These are phyloP conservation scores for Syncerus caffer DNA, from an alignment of 2,797 vertebrate species.

Conservation along the genomic window DNA sequence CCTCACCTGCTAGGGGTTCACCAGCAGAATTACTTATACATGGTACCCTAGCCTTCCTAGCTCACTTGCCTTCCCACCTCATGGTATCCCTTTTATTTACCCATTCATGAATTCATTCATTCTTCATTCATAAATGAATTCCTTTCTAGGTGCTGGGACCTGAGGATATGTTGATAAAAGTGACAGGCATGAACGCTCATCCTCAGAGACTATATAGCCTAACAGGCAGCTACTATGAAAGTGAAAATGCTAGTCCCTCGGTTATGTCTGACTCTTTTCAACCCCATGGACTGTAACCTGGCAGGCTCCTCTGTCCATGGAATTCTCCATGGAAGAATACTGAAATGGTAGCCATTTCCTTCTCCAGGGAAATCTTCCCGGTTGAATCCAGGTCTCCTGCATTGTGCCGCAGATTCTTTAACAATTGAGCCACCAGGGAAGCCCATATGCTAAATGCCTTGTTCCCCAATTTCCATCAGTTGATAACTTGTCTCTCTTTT, in stretches of 20 bases:
- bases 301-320: not conserved
- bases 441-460: not conserved
- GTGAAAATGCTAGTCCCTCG: not conserved
- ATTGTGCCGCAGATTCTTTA: not conserved
- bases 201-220: not conserved
- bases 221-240: not conserved
- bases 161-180: not conserved
- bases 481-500: not conserved
- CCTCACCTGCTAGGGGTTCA: not conserved
- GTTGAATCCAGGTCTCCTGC: not conserved
- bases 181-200: not conserved
- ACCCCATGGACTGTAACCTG: not conserved
- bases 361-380: not conserved
- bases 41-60: fast-evolving
- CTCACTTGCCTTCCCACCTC: not conserved
- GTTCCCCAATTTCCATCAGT: not conserved
- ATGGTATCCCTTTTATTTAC: not conserved
- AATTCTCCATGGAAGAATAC: not conserved
- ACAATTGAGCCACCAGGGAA: not conserved
- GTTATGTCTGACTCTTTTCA: not conserved
- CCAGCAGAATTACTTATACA: not conserved
- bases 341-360: not conserved
- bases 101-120: not conserved
- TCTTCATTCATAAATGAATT: not conserved
- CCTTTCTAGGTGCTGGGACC: not conserved